Percentiles rank a stretch among this genome's conserved stretches.
phyloP scores from a whole-genome alignment of 2,113 vertebrate genomes.

The Okapia johnstoni region DNA sequence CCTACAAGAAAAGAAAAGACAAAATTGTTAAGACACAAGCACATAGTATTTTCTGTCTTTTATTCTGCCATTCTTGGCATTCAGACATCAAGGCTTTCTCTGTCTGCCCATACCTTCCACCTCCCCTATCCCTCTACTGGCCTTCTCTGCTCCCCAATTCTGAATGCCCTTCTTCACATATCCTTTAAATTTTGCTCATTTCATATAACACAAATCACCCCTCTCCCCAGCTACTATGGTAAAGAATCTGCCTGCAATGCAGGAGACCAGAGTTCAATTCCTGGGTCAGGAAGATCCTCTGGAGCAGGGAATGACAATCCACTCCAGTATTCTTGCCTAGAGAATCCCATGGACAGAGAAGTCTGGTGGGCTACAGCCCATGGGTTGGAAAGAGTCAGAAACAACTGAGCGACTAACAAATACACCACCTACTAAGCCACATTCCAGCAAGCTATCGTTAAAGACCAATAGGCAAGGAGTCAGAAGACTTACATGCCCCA shows the following conservation, averaged over 20 bases:
- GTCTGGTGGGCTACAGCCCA: background rate
- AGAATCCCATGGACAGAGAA: background rate
- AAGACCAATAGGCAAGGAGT: background rate
- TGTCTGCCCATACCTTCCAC: background rate
- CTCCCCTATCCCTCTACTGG: background rate
- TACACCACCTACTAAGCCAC: background rate
- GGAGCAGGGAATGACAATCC: background rate
- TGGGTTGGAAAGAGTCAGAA: background rate
- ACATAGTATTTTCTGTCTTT: background rate
- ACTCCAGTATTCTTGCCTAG: background rate
- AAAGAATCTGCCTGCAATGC: background rate
- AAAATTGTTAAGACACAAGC: conserved; percentile 7
- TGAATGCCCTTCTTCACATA: background rate
- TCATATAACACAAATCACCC: background rate
- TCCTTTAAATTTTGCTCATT: background rate
- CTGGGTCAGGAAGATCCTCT: background rate
- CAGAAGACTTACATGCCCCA: background rate
- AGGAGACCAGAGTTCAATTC: background rate
- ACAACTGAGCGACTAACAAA: background rate
- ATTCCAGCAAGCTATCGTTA: background rate
- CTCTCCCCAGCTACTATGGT: background rate
- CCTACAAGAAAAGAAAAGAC: conserved; percentile 77
- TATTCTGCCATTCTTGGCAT: background rate
- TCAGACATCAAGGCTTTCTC: background rate
- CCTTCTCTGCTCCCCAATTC: background rate